A percentile compares a stretch with the other conserved stretches of the same genome.
Conservation (phyloP, 2,888 invertebrate genomes). For the Lochmaea crataegi region DNA sequence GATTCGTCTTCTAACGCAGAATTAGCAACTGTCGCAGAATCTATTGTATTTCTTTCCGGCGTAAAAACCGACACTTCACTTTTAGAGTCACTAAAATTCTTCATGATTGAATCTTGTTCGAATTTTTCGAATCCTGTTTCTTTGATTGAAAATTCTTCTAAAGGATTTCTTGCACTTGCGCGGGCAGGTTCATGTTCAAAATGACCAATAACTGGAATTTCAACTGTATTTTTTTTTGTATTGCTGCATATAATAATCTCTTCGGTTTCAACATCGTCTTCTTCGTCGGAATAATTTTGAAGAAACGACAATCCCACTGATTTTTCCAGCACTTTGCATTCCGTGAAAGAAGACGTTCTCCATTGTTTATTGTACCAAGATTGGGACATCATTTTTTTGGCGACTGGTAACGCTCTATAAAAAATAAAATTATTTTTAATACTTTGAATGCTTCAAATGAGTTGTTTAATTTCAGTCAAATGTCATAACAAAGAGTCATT, state of each 20-base stretch:
- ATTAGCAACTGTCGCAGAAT: background rate
- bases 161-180: background rate
- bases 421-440: constrained; percentile 12
- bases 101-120: background rate
- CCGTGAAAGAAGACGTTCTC: constrained; percentile 49
- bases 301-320: constrained; percentile 61
- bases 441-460: background rate
- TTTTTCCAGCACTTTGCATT: constrained; percentile 58
- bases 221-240: constrained; percentile 31
- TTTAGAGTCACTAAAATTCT: background rate
- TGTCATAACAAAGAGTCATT: no score
- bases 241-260: constrained; percentile 43
- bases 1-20: constrained; percentile 14
- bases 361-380: constrained; percentile 59
- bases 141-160: background rate
- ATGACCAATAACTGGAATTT: constrained; percentile 7
- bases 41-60: constrained; percentile 4
- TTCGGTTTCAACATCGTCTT: constrained; percentile 54
- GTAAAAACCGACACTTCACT: background rate
- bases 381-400: constrained; percentile 41
- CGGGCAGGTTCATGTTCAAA: background rate
- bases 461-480: background rate
- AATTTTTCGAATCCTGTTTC: background rate
- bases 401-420: constrained; percentile 32
- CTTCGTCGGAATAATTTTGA: constrained; percentile 60